Percentiles rank a stretch among this genome's conserved stretches.
phyloP scores from a whole-genome alignment of 2,888 invertebrate genomes.

The Heteropelma amictum region DNA sequence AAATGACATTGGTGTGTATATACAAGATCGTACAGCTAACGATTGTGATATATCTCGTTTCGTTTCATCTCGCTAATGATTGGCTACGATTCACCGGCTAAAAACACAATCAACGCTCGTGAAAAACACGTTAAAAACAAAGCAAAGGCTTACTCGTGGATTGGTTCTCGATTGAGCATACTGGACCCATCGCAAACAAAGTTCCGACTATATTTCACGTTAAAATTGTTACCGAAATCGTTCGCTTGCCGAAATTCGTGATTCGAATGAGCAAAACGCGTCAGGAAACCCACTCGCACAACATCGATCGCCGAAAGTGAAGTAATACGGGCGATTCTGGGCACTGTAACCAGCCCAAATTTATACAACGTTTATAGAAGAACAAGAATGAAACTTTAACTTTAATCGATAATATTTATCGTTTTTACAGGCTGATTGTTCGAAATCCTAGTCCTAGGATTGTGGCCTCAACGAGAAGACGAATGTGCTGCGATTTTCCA shows the following conservation, averaged over 20 bases:
- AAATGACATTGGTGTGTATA: too few species aligned
- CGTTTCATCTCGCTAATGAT: constrained; percentile 65
- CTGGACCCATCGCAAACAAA: constrained; percentile 35
- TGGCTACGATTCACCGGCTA: constrained; percentile 67
- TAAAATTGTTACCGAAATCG: constrained; percentile 14
- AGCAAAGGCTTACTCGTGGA: constrained; percentile 23
- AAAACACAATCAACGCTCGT: constrained; percentile 69
- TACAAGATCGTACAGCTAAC: too few species aligned
- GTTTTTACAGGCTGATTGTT: too few species aligned
- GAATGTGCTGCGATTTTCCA: too few species aligned
- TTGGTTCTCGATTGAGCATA: constrained; percentile 49
- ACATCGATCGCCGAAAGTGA: constrained; percentile 57
- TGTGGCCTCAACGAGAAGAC: too few species aligned
- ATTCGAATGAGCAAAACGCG: constrained; percentile 69
- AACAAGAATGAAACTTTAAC: too few species aligned
- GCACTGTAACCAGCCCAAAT: too few species aligned
- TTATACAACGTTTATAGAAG: background rate
- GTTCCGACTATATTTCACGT: constrained; percentile 5
- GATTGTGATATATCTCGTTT: constrained; percentile 55
- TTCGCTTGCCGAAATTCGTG: constrained; percentile 50
- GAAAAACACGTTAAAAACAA: constrained; percentile 69
- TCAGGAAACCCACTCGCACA: constrained; percentile 65
- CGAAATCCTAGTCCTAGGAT: too few species aligned
- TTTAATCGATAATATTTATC: too few species aligned
- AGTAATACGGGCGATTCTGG: background rate